Conservation (phyloP, 2,113 vertebrate genomes). For the Callionymus lyra region DNA sequence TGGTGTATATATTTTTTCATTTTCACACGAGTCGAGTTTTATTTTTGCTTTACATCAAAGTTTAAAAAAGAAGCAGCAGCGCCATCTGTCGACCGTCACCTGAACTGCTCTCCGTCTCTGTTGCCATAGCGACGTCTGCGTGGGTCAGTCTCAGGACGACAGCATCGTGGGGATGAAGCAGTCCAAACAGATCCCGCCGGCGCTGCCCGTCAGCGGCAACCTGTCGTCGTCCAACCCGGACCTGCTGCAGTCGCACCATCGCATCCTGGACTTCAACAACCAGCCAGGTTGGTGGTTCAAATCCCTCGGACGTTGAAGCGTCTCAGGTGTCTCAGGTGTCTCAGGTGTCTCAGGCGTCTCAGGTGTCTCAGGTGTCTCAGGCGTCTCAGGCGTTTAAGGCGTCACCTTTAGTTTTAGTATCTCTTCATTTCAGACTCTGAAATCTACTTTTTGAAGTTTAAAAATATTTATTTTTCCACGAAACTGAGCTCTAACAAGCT, state of each 20-base stretch:
- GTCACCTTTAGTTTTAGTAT: no score
- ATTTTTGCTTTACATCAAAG: no score
- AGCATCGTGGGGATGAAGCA: constrained; percentile 95
- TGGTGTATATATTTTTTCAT: no score
- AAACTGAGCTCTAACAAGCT: no score
- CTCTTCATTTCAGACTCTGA: neutral
- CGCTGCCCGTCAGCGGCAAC: constrained; percentile 88
- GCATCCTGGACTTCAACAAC: constrained; percentile 93
- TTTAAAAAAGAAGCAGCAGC: constrained; percentile 13
- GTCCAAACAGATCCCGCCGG: constrained; percentile 87
- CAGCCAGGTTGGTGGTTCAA: constrained; percentile 75
- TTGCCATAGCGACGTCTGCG: constrained; percentile 83
- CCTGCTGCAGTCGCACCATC: constrained; percentile 91
- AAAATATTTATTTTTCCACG: no score
- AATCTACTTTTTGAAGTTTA: no score
- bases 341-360: no score
- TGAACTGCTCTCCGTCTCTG: constrained; percentile 28
- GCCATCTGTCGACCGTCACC: constrained; percentile 34
- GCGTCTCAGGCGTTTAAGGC: no score
- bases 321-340: no score
- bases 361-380: no score
- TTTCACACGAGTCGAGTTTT: no score
- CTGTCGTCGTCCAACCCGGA: constrained; percentile 95
- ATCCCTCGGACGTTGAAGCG: neutral
- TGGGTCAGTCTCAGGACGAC: constrained; percentile 97